Evolutionary conservation across 1,140 invertebrate genomes (phyloP).

Genomic region (Yoshiicerus persimilis): DNA sequence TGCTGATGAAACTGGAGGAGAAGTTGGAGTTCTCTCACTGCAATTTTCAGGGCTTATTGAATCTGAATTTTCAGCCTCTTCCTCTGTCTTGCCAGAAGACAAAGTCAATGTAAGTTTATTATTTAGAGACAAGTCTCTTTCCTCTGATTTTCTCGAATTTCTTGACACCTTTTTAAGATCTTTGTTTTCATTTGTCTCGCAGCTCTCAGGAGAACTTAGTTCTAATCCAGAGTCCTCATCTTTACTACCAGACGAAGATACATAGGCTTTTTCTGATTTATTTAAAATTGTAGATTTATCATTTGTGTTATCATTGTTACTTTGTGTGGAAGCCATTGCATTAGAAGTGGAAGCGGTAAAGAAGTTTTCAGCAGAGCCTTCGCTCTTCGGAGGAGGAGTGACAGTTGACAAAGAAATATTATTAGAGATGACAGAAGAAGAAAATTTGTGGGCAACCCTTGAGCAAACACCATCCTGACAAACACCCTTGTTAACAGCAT

Average conservation of each 20-base stretch:
- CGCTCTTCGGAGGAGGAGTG: neutral
- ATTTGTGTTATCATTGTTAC: slow-evolving; percentile 4
- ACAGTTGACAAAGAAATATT: neutral
- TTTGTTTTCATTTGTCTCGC: neutral
- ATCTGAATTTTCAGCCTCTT: neutral
- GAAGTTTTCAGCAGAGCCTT: neutral
- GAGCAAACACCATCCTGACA: slow-evolving; percentile 37
- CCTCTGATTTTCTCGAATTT: neutral
- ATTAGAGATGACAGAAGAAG: neutral
- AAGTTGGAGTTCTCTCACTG: neutral
- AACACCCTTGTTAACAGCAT: neutral
- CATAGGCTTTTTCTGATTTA: neutral
- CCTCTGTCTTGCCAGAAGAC: neutral
- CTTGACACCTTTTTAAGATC: neutral
- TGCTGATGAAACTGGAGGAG: neutral
- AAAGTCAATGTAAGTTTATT: neutral
- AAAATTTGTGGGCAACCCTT: slow-evolving; percentile 42
- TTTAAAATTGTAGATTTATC: neutral
- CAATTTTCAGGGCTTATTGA: neutral
- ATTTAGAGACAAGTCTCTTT: neutral
- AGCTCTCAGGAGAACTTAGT: slow-evolving; percentile 43
- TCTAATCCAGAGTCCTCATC: slow-evolving; percentile 45
- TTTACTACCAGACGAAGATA: neutral
- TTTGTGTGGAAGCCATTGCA: neutral
- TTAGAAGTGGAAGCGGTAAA: neutral